A percentile compares a stretch with the other conserved stretches of the same genome.
Conservation (phyloP, 2,888 invertebrate genomes). For the Poecilobothrus nobilitatus region DNA sequence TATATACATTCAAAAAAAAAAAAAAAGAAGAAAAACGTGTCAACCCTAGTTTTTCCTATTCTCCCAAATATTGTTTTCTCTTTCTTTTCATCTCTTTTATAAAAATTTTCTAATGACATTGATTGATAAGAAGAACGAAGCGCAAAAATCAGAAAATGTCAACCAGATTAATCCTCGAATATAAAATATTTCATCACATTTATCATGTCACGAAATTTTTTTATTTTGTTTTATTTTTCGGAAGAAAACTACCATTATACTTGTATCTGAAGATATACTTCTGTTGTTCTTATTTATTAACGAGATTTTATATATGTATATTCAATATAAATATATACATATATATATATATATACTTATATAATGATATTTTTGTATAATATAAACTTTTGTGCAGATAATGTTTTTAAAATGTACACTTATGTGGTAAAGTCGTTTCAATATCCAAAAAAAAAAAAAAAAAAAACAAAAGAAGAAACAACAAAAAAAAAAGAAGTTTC, state of each 20-base stretch:
- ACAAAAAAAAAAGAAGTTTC: background rate
- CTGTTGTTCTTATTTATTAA: constrained; percentile 1
- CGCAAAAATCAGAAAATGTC: constrained; percentile 6
- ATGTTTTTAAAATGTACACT: constrained; percentile 6
- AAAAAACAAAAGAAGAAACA: too few relatives aligned
- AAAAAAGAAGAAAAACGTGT: background rate
- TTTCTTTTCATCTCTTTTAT: background rate
- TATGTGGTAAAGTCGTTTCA: background rate
- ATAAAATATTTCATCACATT: constrained; percentile 6
- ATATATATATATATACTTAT: background rate
- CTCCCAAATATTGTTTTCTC: background rate
- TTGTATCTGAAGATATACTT: background rate
- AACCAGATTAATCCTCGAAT: constrained; percentile 6
- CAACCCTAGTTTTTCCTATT: background rate
- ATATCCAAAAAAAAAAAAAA: background rate
- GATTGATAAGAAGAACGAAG: background rate
- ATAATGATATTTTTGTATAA: background rate
- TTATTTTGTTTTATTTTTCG: too few relatives aligned
- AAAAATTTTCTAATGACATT: constrained; percentile 2
- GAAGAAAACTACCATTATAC: constrained; percentile 3
- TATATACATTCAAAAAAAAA: background rate
- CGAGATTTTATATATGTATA: too few relatives aligned
- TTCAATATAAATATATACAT: background rate
- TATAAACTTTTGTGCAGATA: constrained; percentile 1
- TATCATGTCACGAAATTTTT: background rate